A percentile compares a stretch with the other conserved stretches of the same genome.
Evolutionary conservation across 2,797 vertebrate species (phyloP).

Genomic region (Cygnus olor): DNA sequence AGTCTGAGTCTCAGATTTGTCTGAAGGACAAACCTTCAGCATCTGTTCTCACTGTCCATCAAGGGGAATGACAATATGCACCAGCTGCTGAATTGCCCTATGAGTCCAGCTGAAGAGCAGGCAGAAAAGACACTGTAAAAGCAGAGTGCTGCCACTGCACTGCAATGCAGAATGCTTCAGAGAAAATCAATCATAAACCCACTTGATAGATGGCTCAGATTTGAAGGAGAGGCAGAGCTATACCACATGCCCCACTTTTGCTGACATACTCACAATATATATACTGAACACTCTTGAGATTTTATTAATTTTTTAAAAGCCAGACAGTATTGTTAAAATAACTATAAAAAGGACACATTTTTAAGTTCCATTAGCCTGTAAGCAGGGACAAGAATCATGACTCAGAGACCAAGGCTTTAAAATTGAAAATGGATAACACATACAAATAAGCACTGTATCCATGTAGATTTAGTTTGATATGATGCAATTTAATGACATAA

Average conservation of each 20-base stretch:
- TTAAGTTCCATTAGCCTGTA: neutral
- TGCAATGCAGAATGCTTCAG: constrained; percentile 43
- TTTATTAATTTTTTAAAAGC: constrained; percentile 43
- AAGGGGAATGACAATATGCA: neutral
- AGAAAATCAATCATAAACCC: constrained; percentile 61
- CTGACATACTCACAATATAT: constrained; percentile 26
- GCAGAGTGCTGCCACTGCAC: constrained; percentile 41
- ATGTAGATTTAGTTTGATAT: neutral
- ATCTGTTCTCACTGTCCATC: neutral
- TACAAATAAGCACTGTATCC: neutral
- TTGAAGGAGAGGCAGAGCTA: constrained; percentile 19
- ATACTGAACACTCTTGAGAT: neutral
- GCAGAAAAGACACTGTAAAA: neutral
- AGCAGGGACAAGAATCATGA: neutral
- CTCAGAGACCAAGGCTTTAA: neutral
- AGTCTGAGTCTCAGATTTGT: neutral
- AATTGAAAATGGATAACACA: neutral
- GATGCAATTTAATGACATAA: neutral
- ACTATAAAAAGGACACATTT: neutral
- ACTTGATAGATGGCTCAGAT: constrained; percentile 46
- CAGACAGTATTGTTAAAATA: neutral
- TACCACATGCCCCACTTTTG: neutral
- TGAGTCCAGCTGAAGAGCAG: neutral
- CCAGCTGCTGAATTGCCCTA: constrained; percentile 32
- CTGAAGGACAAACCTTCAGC: constrained; percentile 19